Percentiles rank a stretch among this genome's conserved stretches.
phyloP scores from a whole-genome alignment of 2,888 invertebrate species.

The Xanthia icteritia region DNA sequence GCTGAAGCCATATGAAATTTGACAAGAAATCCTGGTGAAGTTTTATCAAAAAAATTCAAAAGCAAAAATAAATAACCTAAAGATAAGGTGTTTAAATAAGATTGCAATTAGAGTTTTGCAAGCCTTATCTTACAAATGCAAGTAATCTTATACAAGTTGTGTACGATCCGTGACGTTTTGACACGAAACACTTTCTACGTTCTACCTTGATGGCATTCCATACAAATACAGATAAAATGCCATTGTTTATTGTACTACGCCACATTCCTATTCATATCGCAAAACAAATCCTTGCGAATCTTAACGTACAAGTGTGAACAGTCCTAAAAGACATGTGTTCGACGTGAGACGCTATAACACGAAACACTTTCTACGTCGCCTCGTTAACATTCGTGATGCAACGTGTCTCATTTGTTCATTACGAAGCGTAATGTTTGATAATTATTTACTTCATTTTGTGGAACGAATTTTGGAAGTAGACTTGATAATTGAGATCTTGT shows the following conservation, averaged over 20 bases:
- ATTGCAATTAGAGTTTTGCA: neutral
- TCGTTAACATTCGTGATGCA: constrained; percentile 62
- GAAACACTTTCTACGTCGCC: constrained; percentile 67
- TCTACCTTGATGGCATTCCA: neutral
- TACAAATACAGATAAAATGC: neutral
- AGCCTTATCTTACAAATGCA: neutral
- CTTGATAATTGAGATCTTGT: constrained; percentile 1
- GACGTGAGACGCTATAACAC: constrained; percentile 55
- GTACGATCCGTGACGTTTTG: constrained; percentile 41
- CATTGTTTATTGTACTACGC: neutral
- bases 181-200: constrained; percentile 66
- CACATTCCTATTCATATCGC: neutral
- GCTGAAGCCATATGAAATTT: rapidly evolving
- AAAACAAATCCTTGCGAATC: neutral
- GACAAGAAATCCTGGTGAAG: neutral
- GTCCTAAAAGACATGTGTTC: constrained; percentile 36
- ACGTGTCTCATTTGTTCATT: constrained; percentile 36
- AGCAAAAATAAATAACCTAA: neutral
- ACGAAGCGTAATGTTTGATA: constrained; percentile 21
- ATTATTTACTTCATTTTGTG: constrained; percentile 19
- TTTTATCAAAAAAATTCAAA: too few species aligned
- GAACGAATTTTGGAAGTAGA: constrained; percentile 1
- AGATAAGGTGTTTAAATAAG: too few species aligned
- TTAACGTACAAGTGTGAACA: constrained; percentile 17
- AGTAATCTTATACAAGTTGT: constrained; percentile 6